Percentiles rank a stretch among this genome's conserved stretches.
phyloP scores from a whole-genome alignment of 2,888 invertebrate genomes.

The Crossocerus cetratus region DNA sequence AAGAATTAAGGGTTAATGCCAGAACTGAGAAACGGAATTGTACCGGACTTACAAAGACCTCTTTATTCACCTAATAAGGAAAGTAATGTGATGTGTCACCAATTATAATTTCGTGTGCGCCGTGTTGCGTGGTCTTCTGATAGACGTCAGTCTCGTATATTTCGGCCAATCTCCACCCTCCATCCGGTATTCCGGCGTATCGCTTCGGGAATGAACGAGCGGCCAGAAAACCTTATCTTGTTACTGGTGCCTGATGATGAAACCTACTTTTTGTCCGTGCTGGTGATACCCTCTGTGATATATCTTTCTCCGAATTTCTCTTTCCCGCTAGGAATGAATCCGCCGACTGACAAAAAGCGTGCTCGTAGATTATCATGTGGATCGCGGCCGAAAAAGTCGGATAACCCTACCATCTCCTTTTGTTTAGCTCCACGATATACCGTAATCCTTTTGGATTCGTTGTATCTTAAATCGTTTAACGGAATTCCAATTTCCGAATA shows the following conservation, averaged over 20 bases:
- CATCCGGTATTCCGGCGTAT: slow-evolving; percentile 39
- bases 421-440: too few relatives aligned
- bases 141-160: slow-evolving; percentile 26
- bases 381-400: not conserved
- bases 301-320: slow-evolving; percentile 29
- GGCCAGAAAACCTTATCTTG: slow-evolving; percentile 45
- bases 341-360: slow-evolving; percentile 12
- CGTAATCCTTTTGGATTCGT: too few relatives aligned
- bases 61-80: slow-evolving; percentile 16
- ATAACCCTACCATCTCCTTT: too few relatives aligned
- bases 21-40: too few relatives aligned
- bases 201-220: slow-evolving; percentile 28
- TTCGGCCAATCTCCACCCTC: slow-evolving; percentile 34
- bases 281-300: slow-evolving; percentile 35
- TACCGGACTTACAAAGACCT: not conserved
- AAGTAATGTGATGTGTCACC: not conserved
- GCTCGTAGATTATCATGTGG: not conserved
- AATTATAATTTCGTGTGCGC: slow-evolving; percentile 8
- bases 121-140: slow-evolving; percentile 5
- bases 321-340: slow-evolving; percentile 13
- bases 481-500: too few relatives aligned
- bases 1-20: too few relatives aligned
- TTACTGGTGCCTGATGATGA: slow-evolving; percentile 45
- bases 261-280: slow-evolving; percentile 42
- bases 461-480: too few relatives aligned